These are phyloP conservation scores for Gallinago stenura DNA, from an alignment of 2,797 vertebrate genomes.

Conservation along the genomic window DNA sequence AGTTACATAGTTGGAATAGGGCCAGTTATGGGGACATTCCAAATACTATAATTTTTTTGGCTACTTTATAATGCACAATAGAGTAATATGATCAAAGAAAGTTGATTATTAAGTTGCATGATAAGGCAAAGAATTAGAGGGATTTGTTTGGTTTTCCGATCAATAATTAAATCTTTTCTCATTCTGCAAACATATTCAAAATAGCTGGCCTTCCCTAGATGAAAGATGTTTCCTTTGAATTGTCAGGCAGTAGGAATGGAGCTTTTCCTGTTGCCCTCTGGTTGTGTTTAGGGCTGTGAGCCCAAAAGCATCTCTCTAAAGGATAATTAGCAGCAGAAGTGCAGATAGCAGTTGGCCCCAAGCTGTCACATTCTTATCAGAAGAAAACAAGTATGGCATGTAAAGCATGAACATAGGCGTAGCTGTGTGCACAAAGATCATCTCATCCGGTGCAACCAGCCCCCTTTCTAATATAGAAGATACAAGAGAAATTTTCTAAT, in stretches of 20 bases:
- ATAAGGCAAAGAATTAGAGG: not conserved
- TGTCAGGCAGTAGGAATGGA: not conserved
- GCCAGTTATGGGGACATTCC: not conserved
- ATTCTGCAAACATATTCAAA: not conserved
- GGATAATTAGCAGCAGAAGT: constrained; percentile 13
- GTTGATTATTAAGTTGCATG: not conserved
- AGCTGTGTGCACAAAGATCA: not conserved
- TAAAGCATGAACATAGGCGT: not conserved
- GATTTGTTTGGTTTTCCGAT: not conserved
- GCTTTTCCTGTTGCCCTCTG: not conserved
- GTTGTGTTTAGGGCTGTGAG: not conserved
- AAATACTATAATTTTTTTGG: not conserved
- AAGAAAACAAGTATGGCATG: not conserved
- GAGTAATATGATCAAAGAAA: not conserved
- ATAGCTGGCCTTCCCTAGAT: not conserved
- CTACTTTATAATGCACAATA: not conserved
- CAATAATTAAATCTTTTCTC: not conserved
- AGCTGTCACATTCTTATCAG: constrained; percentile 21
- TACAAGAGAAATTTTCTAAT: not conserved
- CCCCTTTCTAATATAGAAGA: not conserved
- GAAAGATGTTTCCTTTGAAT: not conserved
- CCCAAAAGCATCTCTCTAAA: not conserved
- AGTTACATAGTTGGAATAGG: not conserved
- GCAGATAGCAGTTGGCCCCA: not conserved
- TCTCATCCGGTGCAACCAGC: not conserved